Conservation (phyloP, 2,113 vertebrate species). For the Strix aluco region DNA sequence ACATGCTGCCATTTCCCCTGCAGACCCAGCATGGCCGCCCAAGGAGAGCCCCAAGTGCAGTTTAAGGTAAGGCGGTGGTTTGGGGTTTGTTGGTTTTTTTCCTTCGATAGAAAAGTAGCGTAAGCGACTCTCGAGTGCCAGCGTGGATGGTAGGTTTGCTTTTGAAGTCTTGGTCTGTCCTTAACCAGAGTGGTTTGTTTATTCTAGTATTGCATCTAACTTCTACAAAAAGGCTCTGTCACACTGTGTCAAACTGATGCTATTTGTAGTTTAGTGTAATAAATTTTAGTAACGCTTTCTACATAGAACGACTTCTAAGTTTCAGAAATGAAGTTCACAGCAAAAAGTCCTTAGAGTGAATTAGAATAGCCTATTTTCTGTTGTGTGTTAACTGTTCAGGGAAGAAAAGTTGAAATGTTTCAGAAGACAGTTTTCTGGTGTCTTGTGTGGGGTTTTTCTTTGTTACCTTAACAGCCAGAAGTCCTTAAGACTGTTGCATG, state of each 20-base stretch:
- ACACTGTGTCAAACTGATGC: rapidly evolving
- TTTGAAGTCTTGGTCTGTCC: neutral
- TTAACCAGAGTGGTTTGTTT: rapidly evolving
- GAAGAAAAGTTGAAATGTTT: neutral
- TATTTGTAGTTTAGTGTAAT: neutral
- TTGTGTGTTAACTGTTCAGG: too few relatives aligned
- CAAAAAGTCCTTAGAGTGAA: neutral
- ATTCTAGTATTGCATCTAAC: rapidly evolving
- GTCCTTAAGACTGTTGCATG: neutral
- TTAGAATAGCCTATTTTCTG: neutral
- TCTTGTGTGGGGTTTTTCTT: neutral
- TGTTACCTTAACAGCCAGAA: neutral
- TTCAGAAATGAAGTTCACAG: neutral
- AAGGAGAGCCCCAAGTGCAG: constrained; percentile 85
- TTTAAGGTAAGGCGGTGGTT: constrained; percentile 73
- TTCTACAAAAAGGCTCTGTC: rapidly evolving
- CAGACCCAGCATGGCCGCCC: constrained; percentile 80
- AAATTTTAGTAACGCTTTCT: rapidly evolving
- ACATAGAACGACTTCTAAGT: neutral
- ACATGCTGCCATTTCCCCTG: constrained; percentile 18
- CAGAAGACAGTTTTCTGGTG: neutral
- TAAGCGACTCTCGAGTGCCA: rapidly evolving
- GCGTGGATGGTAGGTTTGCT: neutral
- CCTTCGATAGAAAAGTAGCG: rapidly evolving
- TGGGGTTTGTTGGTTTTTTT: rapidly evolving